Conservation (phyloP, 2,797 vertebrate genomes). For the Enteromius radiatus region DNA sequence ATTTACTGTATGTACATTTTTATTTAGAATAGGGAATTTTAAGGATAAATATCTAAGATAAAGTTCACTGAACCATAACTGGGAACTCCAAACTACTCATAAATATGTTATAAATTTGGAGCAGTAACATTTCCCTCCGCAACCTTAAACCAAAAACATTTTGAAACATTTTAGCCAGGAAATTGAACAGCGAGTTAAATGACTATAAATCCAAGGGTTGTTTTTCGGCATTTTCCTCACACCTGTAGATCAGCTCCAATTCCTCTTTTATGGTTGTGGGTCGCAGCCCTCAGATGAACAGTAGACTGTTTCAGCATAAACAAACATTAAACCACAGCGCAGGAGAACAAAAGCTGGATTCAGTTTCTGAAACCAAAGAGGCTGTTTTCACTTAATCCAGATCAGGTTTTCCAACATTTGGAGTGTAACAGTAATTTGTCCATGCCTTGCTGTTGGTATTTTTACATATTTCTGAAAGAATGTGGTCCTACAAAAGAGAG, state of each 20-base stretch:
- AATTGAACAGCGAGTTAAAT: neutral
- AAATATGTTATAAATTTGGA: neutral
- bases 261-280: neutral
- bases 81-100: neutral
- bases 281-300: conserved; percentile 10
- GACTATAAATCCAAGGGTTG: neutral
- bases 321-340: conserved; percentile 65
- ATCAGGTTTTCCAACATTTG: conserved; percentile 62
- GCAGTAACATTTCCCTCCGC: neutral
- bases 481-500: conserved; percentile 70
- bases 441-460: conserved; percentile 68
- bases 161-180: neutral
- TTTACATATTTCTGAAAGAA: conserved; percentile 74
- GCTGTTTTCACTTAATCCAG: conserved; percentile 73
- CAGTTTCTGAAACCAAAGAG: conserved; percentile 78
- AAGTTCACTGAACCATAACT: neutral
- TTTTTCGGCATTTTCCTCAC: neutral
- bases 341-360: conserved; percentile 71
- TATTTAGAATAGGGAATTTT: neutral
- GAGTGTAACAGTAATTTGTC: conserved; percentile 75
- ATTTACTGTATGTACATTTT: neutral
- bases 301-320: conserved; percentile 57
- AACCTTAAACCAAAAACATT: conserved; percentile 1
- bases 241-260: conserved; percentile 20
- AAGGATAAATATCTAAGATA: neutral